A percentile compares a stretch with the other conserved stretches of the same genome.
Evolutionary conservation across 2,888 invertebrate genomes (phyloP).

Genomic region (Trypoxylon attenuatum): DNA sequence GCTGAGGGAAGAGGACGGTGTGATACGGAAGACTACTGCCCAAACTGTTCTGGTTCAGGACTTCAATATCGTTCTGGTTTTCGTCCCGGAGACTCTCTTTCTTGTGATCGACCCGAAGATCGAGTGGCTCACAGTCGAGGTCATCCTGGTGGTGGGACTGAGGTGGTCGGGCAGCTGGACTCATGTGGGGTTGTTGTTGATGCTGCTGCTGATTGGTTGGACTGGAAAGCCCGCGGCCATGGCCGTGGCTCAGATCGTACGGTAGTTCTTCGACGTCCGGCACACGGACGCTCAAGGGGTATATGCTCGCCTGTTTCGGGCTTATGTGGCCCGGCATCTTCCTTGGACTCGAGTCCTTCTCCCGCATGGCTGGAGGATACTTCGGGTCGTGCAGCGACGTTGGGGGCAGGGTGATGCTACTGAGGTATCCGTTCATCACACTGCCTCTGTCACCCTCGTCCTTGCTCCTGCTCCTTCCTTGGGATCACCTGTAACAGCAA

Average conservation of each 20-base stretch:
- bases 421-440: constrained; percentile 73
- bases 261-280: constrained; percentile 79
- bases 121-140: constrained; percentile 86
- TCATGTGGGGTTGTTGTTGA: constrained; percentile 77
- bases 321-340: constrained; percentile 86
- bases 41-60: constrained; percentile 67
- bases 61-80: constrained; percentile 86
- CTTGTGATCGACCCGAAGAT: constrained; percentile 90
- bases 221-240: constrained; percentile 70
- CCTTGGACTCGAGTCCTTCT: constrained; percentile 93
- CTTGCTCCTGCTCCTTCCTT: constrained; percentile 56
- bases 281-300: constrained; percentile 80
- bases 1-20: constrained; percentile 38
- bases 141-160: constrained; percentile 71
- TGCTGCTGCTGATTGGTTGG: constrained; percentile 71
- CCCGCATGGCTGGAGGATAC: constrained; percentile 83
- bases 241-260: constrained; percentile 79
- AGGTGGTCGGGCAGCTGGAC: constrained; percentile 77
- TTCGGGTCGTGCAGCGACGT: constrained; percentile 69
- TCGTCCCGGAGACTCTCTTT: constrained; percentile 87
- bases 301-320: constrained; percentile 85
- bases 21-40: constrained; percentile 63
- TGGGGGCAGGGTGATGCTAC: constrained; percentile 74
- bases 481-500: constrained; percentile 36
- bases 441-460: constrained; percentile 61